These are phyloP conservation scores for Patella depressa DNA, from an alignment of 2,888 invertebrate genomes.

Conservation along the genomic window DNA sequence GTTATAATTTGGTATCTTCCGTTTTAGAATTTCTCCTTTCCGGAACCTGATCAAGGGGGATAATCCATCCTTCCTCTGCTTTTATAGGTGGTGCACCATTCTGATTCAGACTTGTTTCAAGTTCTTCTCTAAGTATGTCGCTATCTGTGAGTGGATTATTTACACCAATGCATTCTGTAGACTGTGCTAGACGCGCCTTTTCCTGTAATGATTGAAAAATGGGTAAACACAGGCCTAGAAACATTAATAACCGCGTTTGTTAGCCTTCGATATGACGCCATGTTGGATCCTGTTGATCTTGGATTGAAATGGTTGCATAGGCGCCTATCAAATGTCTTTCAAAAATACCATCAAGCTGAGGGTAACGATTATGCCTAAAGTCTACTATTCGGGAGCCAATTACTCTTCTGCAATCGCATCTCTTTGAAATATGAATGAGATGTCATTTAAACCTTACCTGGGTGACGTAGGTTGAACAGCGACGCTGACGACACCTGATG, in stretches of 20 bases:
- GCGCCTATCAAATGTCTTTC: no score
- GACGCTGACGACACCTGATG: background rate
- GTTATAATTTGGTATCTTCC: background rate
- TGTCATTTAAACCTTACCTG: background rate
- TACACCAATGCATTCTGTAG: background rate
- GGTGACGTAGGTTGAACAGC: background rate
- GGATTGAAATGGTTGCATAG: no score
- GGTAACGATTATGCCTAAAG: no score
- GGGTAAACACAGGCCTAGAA: no score
- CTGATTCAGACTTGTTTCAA: background rate
- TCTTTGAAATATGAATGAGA: background rate
- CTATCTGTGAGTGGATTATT: background rate
- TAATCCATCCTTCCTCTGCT: conserved; percentile 23
- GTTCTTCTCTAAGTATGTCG: background rate
- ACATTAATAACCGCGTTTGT: no score
- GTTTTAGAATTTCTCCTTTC: background rate
- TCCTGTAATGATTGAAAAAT: background rate
- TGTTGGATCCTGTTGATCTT: no score
- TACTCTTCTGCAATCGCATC: no score
- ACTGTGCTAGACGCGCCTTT: background rate
- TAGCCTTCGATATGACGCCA: no score
- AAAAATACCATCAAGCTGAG: no score
- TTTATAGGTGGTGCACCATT: conserved; percentile 14
- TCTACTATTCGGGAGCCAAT: no score
- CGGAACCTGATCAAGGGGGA: conserved; percentile 19